Evolutionary conservation across 1,140 invertebrate genomes (phyloP).

Genomic region (Diachasmimorpha longicaudata): DNA sequence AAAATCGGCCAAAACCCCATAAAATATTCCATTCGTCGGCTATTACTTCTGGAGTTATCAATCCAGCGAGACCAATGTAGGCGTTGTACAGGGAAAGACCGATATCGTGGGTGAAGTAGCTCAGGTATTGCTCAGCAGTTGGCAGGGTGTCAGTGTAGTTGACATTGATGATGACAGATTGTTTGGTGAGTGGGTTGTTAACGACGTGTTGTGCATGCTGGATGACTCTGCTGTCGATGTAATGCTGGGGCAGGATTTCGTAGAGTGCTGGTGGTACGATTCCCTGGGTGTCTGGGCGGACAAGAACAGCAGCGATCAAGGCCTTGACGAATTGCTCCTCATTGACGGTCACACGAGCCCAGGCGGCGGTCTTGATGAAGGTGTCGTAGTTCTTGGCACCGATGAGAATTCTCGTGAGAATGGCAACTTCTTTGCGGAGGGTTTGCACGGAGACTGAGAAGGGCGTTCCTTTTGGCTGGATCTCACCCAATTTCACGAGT

Average conservation of each 20-base stretch:
- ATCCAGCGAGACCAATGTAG: constrained; percentile 67
- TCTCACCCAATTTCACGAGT: constrained; percentile 42
- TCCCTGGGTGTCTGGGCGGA: constrained; percentile 55
- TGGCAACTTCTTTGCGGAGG: constrained; percentile 52
- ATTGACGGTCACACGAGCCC: constrained; percentile 57
- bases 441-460: constrained; percentile 44
- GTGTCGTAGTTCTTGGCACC: constrained; percentile 52
- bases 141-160: constrained; percentile 66
- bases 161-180: constrained; percentile 48
- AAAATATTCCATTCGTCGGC: neutral
- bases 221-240: constrained; percentile 59
- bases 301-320: constrained; percentile 50
- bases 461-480: constrained; percentile 50
- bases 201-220: constrained; percentile 58
- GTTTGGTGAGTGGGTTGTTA: constrained; percentile 43
- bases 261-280: constrained; percentile 60
- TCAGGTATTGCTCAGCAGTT: constrained; percentile 64
- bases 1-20: too few species aligned
- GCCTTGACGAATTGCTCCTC: constrained; percentile 59
- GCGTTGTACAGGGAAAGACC: constrained; percentile 75
- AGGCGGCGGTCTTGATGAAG: constrained; percentile 57
- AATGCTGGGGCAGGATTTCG: constrained; percentile 62
- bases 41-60: constrained; percentile 56
- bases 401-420: constrained; percentile 60
- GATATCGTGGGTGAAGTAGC: constrained; percentile 78